phyloP scores from a whole-genome alignment of 2,888 invertebrate species.

The Amaurobius ferox region DNA sequence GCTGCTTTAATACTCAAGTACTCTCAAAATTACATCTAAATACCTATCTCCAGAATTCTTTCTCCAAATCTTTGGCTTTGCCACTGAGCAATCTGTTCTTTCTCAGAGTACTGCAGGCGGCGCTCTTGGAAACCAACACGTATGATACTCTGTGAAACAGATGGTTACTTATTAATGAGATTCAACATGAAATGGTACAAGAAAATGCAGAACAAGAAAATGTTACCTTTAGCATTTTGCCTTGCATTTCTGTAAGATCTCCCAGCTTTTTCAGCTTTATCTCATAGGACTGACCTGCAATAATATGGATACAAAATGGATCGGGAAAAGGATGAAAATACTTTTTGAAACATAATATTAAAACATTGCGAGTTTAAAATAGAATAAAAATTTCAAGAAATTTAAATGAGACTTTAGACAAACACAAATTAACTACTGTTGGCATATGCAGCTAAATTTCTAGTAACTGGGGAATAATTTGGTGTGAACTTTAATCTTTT shows the following conservation, averaged over 20 bases:
- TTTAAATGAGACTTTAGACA: too few species aligned
- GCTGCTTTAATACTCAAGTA: too few species aligned
- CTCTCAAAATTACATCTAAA: not conserved
- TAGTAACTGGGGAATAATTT: too few species aligned
- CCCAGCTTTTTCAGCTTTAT: slow-evolving; percentile 96
- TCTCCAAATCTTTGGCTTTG: slow-evolving; percentile 92
- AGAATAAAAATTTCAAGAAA: not conserved
- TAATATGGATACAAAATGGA: not conserved
- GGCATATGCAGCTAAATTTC: too few species aligned
- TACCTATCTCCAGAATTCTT: slow-evolving; percentile 89
- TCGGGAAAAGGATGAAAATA: not conserved
- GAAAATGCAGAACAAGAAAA: not conserved
- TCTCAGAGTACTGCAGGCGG: slow-evolving; percentile 94
- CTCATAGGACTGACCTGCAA: slow-evolving; percentile 91
- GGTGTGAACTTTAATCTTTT: too few species aligned
- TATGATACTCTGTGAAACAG: slow-evolving; percentile 84
- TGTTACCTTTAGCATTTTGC: slow-evolving; percentile 76
- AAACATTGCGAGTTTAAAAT: too few species aligned
- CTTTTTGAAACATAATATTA: not conserved
- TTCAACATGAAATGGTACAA: not conserved
- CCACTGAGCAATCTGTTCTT: slow-evolving; percentile 95
- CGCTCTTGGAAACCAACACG: slow-evolving; percentile 97
- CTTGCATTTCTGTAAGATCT: slow-evolving; percentile 82
- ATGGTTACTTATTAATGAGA: not conserved
- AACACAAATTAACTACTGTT: too few species aligned